Percentiles rank a stretch among this genome's conserved stretches.
phyloP scores from a whole-genome alignment of 2,797 vertebrate species.

The Clarias pachynema region DNA sequence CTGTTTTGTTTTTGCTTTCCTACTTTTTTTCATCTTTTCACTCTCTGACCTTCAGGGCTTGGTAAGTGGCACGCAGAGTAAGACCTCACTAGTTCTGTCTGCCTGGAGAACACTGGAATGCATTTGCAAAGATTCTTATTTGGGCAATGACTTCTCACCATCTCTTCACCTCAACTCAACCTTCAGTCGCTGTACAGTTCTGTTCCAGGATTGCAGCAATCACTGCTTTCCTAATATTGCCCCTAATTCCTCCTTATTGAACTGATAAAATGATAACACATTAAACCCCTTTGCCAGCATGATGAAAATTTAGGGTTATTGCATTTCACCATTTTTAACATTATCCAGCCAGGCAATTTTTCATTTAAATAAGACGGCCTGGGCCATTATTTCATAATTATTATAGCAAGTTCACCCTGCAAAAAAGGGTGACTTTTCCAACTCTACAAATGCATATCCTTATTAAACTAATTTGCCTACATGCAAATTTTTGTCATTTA shows the following conservation, averaged over 20 bases:
- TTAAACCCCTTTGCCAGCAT: slow-evolving; percentile 81
- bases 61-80: slow-evolving; percentile 8
- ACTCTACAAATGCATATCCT: slow-evolving; percentile 88
- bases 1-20: slow-evolving; percentile 4
- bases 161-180: slow-evolving; percentile 66
- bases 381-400: slow-evolving; percentile 84
- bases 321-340: slow-evolving; percentile 88
- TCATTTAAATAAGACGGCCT: slow-evolving; percentile 82
- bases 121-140: slow-evolving; percentile 71
- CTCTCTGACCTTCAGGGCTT: slow-evolving; percentile 17
- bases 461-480: slow-evolving; percentile 97
- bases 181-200: slow-evolving; percentile 69
- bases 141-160: slow-evolving; percentile 64
- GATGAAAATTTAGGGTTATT: slow-evolving; percentile 91
- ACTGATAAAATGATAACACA: slow-evolving; percentile 86
- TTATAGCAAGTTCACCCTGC: slow-evolving; percentile 82
- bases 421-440: slow-evolving; percentile 92
- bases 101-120: slow-evolving; percentile 66
- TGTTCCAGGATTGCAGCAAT: slow-evolving; percentile 76
- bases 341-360: slow-evolving; percentile 83
- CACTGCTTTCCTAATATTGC: slow-evolving; percentile 86
- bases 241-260: slow-evolving; percentile 92
- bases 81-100: slow-evolving; percentile 61
- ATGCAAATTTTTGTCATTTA: slow-evolving; percentile 99
- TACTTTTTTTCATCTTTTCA: background rate